phyloP scores from a whole-genome alignment of 2,888 invertebrate genomes.

The Drosophila peninsularis region DNA sequence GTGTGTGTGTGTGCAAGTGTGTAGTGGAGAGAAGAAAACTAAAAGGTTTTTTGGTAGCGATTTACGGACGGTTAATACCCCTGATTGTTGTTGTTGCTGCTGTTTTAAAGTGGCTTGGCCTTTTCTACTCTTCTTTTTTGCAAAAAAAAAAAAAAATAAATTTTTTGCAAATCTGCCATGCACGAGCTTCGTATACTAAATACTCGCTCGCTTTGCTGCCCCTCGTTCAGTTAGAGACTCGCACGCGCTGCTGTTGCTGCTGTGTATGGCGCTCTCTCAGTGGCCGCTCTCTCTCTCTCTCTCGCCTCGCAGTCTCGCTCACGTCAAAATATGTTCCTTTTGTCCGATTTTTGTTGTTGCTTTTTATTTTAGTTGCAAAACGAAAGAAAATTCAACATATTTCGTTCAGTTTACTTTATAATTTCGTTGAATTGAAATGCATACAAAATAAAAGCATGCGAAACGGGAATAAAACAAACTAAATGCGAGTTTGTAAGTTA shows the following conservation, averaged over 20 bases:
- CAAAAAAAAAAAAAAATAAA: slow-evolving; percentile 22
- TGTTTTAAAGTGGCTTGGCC: slow-evolving; percentile 62
- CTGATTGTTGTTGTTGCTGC: slow-evolving; percentile 47
- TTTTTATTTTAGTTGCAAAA: slow-evolving; percentile 54
- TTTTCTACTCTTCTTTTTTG: slow-evolving; percentile 52
- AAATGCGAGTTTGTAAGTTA: slow-evolving; percentile 38
- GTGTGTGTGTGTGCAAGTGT: slow-evolving; percentile 45
- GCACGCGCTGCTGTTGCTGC: slow-evolving; percentile 34
- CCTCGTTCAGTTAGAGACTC: no score
- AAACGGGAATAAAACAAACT: slow-evolving; percentile 8
- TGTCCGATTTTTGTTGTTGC: slow-evolving; percentile 62
- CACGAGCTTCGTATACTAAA: slow-evolving; percentile 75
- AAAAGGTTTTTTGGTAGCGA: slow-evolving; percentile 50
- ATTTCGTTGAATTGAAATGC: slow-evolving; percentile 60
- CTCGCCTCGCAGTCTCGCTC: slow-evolving; percentile 23
- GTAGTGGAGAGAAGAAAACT: slow-evolving; percentile 55
- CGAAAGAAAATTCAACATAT: slow-evolving; percentile 66
- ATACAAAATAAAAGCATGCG: slow-evolving; percentile 22
- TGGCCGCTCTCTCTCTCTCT: slow-evolving; percentile 8
- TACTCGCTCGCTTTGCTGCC: slow-evolving; percentile 35
- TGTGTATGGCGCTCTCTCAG: slow-evolving; percentile 28
- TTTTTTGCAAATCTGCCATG: slow-evolving; percentile 70
- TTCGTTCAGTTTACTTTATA: slow-evolving; percentile 59
- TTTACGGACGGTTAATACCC: slow-evolving; percentile 53
- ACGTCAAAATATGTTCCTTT: slow-evolving; percentile 75